Evolutionary conservation across 30 jellyfish, hydroid and myxozoan species (phyloP).

Genomic region (Hydractinia echinata): DNA sequence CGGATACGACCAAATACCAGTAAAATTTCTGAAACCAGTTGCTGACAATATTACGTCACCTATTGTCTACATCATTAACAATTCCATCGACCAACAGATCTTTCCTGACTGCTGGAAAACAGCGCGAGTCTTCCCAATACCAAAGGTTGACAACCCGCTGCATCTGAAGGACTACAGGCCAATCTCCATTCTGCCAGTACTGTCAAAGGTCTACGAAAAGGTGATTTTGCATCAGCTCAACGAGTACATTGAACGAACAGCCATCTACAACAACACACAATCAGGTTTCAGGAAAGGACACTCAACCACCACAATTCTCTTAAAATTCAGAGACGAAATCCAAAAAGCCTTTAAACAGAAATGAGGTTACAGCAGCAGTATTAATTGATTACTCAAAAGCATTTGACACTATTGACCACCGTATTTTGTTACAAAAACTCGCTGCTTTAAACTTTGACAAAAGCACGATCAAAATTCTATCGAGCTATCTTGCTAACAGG

Average conservation of each 20-base stretch:
- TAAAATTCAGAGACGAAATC: background rate
- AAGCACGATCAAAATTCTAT: too few relatives aligned
- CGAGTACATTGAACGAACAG: background rate
- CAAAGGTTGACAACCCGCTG: constrained; percentile 1
- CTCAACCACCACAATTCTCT: background rate
- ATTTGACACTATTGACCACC: too few relatives aligned
- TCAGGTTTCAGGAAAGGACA: constrained; percentile 3
- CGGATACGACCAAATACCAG: too few relatives aligned
- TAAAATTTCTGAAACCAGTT: too few relatives aligned
- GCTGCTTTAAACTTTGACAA: too few relatives aligned
- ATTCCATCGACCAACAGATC: background rate
- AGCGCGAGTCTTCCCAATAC: background rate
- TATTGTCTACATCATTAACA: background rate
- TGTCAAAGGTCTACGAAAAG: background rate
- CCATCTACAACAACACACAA: background rate
- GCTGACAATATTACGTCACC: background rate
- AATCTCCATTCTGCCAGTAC: background rate
- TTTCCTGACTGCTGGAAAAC: background rate
- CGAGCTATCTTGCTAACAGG: too few relatives aligned
- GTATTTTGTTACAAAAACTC: too few relatives aligned
- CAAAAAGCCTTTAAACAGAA: background rate
- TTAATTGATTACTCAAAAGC: background rate
- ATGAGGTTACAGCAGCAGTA: background rate
- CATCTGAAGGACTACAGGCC: background rate
- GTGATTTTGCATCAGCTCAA: background rate